Conservation (phyloP, 2,888 invertebrate species). For the Tricholauxania praeusta region DNA sequence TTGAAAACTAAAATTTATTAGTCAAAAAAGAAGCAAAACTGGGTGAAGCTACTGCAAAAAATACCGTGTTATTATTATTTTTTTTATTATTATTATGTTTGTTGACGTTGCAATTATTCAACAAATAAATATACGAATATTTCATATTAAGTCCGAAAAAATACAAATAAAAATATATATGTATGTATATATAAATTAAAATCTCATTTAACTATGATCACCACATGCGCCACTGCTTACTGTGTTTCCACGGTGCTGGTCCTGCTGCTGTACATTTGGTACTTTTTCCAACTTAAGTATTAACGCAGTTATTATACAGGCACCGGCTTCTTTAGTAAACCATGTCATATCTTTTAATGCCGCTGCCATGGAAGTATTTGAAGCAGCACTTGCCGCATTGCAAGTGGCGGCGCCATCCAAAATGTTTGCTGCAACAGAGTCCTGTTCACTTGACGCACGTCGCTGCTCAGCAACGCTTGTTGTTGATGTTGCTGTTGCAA, state of each 20-base stretch:
- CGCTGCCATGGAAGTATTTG: constrained; percentile 54
- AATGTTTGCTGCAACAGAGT: not conserved
- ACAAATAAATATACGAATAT: constrained; percentile 28
- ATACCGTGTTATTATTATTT: too few relatives aligned
- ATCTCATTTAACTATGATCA: not conserved
- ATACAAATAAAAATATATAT: constrained; percentile 19
- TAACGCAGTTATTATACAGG: constrained; percentile 66
- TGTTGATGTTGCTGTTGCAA: constrained; percentile 42
- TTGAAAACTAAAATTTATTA: too few relatives aligned
- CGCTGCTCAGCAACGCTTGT: constrained; percentile 1
- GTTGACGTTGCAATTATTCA: constrained; percentile 17
- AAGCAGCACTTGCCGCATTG: constrained; percentile 19
- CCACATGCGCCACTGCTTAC: too few relatives aligned
- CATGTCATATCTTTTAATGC: constrained; percentile 64
- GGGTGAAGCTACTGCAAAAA: too few relatives aligned
- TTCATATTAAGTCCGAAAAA: constrained; percentile 20
- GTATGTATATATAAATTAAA: constrained; percentile 8
- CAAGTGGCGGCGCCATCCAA: not conserved
- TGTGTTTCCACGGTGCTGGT: not conserved
- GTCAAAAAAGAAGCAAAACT: too few relatives aligned
- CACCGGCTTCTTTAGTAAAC: constrained; percentile 68
- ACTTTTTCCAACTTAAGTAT: constrained; percentile 63
- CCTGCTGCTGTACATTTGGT: not conserved
- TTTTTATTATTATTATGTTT: too few relatives aligned
- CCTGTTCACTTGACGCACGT: constrained; percentile 21